Base-by-base conservation (phyloP, 2,797 vertebrate genomes). In the Falco peregrinus region DNA sequence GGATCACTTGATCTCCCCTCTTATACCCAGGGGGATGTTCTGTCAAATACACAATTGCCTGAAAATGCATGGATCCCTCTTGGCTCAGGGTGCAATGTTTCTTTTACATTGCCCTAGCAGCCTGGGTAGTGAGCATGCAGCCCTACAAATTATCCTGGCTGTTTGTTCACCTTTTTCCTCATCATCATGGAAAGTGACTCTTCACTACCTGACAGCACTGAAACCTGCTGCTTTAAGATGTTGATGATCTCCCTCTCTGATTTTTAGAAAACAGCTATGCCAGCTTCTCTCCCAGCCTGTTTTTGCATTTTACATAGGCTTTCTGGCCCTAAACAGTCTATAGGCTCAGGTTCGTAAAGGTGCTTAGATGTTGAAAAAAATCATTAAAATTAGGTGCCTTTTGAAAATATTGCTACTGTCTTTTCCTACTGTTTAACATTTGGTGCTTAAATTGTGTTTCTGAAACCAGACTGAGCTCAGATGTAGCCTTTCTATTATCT, bases 401-500 rank as follows among this genome's bases (percentile, higher is more conserved):
- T 84, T 88, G 67, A 84, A 96, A 91, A 86, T 25, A 56, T 41
- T 60, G 31, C 6, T 18, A 45, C 7, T 39, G 18, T 35, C 28
- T 90, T 79, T 60, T 77, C 37, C 33, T 96, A 43, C 54, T 68
- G 41, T 60, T 89, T 76, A 67, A 79, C 63, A 79, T 84, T 89
- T 91, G 82, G 76, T 80, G 77, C 73, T 78, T 76, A 77, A 89
- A 93, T 56, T 6, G 1, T 47, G n/a, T 87, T 93, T 91, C 59
- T 92, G 41, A 95, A 95, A 87, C 50, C 70, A 94, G 64, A 88
- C 16, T 90, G 89, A 96, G 84, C 92, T 96, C 93, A 85, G 50
- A 90, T 85, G 86, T 88, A 94, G 84, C 54, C 84, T 89, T 84
- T 91, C 69, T 91, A 84, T 92, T 94, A 93, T 92, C 93, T 95